A percentile compares a stretch with the other conserved stretches of the same genome.
These are phyloP conservation scores for Bradypodion ventrale DNA, from an alignment of 2,797 vertebrate species.

Conservation along the genomic window DNA sequence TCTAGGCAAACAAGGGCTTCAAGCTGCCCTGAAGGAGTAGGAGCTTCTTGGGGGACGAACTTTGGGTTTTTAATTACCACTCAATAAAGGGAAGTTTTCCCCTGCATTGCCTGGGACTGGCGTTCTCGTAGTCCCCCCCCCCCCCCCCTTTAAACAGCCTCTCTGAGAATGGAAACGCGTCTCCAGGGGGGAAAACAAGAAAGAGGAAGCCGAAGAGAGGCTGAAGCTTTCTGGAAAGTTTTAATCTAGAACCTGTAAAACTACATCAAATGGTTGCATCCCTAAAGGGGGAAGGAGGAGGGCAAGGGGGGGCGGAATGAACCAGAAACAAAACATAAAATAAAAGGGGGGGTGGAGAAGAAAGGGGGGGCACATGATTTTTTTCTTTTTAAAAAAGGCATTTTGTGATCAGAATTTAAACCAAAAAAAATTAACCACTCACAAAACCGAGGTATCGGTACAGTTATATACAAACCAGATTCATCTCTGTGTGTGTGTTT, in stretches of 20 bases:
- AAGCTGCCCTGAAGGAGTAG: too few species aligned
- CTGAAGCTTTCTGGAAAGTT: constrained; percentile 49
- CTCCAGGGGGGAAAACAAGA: not conserved
- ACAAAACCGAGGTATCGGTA: constrained; percentile 51
- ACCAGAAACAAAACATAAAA: not conserved
- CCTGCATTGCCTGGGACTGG: not conserved
- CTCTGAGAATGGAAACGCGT: not conserved
- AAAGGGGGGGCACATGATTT: constrained; percentile 20
- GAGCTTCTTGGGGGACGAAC: too few species aligned
- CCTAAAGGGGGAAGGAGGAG: not conserved
- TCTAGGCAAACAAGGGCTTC: too few species aligned
- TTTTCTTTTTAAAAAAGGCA: constrained; percentile 26
- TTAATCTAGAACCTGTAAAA: constrained; percentile 59
- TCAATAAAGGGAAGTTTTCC: not conserved
- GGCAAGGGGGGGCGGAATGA: not conserved
- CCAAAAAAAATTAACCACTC: constrained; percentile 40
- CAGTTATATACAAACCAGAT: constrained; percentile 47
- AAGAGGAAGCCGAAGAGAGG: constrained; percentile 4
- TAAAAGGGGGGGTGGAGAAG: not conserved
- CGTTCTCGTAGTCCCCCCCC: accelerated
- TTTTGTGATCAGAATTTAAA: constrained; percentile 45
- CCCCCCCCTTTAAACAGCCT: not conserved
- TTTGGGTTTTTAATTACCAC: too few species aligned
- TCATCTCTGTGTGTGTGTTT: not conserved
- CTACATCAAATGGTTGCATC: constrained; percentile 38